Evolutionary conservation across 2,888 invertebrate genomes (phyloP).

Genomic region (Melanchra persicariae): DNA sequence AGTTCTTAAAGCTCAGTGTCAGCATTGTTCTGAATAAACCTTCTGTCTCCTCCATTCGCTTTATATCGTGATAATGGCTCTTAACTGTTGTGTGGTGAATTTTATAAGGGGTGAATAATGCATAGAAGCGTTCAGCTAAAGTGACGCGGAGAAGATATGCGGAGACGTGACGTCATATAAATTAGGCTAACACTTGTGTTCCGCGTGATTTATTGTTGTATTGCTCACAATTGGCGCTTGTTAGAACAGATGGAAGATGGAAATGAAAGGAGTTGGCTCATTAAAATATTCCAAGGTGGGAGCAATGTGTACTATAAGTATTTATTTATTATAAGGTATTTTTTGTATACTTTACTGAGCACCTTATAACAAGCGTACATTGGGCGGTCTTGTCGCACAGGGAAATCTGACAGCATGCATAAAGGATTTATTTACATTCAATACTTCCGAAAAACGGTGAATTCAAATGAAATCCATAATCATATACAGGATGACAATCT

Average conservation of each 20-base stretch:
- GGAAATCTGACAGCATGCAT: no score
- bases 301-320: not conserved
- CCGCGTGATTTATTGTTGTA: conserved; percentile 30
- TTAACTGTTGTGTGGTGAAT: conserved; percentile 54
- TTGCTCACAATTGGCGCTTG: not conserved
- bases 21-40: not conserved
- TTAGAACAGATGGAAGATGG: not conserved
- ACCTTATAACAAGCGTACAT: no score
- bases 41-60: conserved; percentile 25
- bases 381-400: no score
- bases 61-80: conserved; percentile 43
- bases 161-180: conserved; percentile 47
- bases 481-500: no score
- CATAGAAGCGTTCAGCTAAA: conserved; percentile 45
- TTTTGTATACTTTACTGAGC: no score
- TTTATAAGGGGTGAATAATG: conserved; percentile 57
- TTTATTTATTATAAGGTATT: no score
- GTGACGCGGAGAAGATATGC: conserved; percentile 24
- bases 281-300: not conserved
- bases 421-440: no score
- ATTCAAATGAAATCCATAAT: no score
- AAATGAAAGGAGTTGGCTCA: not conserved
- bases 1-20: not conserved
- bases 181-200: conserved; percentile 42
- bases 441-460: no score